Base-by-base conservation (phyloP, 2,113 vertebrate species). In the Toxostoma redivivum region DNA sequence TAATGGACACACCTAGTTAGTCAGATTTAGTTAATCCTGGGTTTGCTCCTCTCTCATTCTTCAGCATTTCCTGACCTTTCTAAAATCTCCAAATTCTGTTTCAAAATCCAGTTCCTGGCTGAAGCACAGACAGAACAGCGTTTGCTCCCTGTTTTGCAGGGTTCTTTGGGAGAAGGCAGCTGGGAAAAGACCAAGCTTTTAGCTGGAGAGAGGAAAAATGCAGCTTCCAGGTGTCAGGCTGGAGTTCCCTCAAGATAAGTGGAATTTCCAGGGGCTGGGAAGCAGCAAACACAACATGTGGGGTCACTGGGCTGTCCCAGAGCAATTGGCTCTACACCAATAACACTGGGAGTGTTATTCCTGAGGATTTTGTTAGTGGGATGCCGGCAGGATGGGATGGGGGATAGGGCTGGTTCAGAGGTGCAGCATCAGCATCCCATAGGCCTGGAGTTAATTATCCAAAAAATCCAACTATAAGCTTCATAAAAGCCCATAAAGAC, bases 401-500 rank as follows among this genome's bases (percentile, higher is more conserved):
- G 33, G 54, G 14, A 24, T 3, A 17, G 2, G 40, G 54, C 47
- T 69, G 48, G 4, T 33, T 35, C 18, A 12, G 37, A 82, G 73
- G 37, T 56, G 77, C 73, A 71, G 51, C 50, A 12, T 65, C 91
- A 86, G 67, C 89, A 86, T 50, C 83, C 77, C 8, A 0, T 3
- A 44, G 77, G 15, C 72, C 58, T 70, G 15, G 27, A 54, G 77
- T 89, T 91, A 91, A 94, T 95, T 54, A 81, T 16, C 69, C 40
- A 38, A 78, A 92, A 91, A 85, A 87, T 8, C 19, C 87, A 85
- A 80, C 70, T 88, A 8, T 76, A 82, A 93, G 53, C 74, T 72
- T 92, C 61, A 76, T 85, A 89, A 94, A 96, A 94, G 77, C 51
- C 73, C 35, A 78, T 91, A 92, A 95, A 95, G 72, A 70, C 79